Percentiles rank a stretch among this genome's conserved stretches.
phyloP scores from a whole-genome alignment of 2,797 vertebrate species.

The Pangasius krempfi region DNA sequence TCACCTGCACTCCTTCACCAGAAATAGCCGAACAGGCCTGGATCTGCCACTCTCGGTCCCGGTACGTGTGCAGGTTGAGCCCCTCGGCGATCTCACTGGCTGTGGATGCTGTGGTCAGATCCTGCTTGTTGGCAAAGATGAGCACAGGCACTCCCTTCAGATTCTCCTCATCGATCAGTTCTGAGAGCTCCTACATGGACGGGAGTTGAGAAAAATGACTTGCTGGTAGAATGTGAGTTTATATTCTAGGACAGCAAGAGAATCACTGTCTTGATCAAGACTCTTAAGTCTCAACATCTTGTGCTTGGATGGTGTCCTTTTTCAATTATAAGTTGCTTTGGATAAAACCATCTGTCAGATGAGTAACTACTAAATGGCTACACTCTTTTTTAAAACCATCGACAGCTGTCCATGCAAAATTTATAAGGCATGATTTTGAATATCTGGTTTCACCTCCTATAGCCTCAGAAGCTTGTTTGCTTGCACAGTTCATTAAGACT shows the following conservation, averaged over 20 bases:
- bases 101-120: constrained; percentile 81
- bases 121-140: constrained; percentile 91
- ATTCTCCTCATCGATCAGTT: constrained; percentile 83
- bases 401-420: neutral
- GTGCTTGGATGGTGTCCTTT: neutral
- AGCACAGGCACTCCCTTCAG: constrained; percentile 83
- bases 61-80: constrained; percentile 86
- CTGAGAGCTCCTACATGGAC: constrained; percentile 80
- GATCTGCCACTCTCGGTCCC: constrained; percentile 89
- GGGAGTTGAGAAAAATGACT: neutral
- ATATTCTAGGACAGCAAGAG: neutral
- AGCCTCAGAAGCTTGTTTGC: neutral
- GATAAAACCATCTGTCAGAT: neutral
- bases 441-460: neutral
- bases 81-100: constrained; percentile 86
- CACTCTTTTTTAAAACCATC: neutral
- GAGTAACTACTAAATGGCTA: neutral
- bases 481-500: neutral
- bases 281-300: neutral
- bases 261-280: neutral
- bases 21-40: constrained; percentile 89
- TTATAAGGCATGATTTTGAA: neutral
- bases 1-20: constrained; percentile 88
- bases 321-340: neutral
- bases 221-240: neutral